Conservation (phyloP, 30 jellyfish, hydroid and myxozoan species). For the Aurelia coerulea region DNA sequence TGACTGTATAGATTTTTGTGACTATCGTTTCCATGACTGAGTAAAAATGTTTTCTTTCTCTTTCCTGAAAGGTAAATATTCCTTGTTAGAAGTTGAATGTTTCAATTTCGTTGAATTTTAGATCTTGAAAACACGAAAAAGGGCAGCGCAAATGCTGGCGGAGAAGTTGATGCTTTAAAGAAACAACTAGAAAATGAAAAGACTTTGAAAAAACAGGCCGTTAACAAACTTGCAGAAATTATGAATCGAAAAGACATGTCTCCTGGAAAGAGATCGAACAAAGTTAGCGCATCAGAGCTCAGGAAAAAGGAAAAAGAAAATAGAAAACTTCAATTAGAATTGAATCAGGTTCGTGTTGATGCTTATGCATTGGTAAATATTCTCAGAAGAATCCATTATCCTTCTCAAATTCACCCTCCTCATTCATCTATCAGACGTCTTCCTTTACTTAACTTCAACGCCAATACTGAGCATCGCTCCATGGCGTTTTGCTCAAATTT, state of each 20-base stretch:
- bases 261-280: constrained; percentile 64
- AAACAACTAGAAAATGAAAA: constrained; percentile 63
- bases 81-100: background rate
- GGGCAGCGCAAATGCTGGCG: constrained; percentile 59
- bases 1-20: no score
- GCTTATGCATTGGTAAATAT: no score
- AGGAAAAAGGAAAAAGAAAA: constrained; percentile 91
- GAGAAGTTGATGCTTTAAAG: constrained; percentile 65
- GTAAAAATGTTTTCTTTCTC: no score
- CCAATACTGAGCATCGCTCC: no score
- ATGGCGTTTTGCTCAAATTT: no score
- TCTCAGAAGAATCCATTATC: no score
- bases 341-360: constrained; percentile 66
- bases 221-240: constrained; percentile 85
- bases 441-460: no score
- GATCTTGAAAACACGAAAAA: constrained; percentile 68
- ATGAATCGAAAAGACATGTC: constrained; percentile 81
- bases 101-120: background rate
- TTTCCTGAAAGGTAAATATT: no score
- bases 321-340: constrained; percentile 66
- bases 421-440: no score
- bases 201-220: constrained; percentile 84
- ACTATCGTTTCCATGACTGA: no score
- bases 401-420: no score
- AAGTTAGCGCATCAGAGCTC: constrained; percentile 85